Conservation (phyloP, 2,888 invertebrate genomes). For the Mesorhabditis spiculigera region DNA sequence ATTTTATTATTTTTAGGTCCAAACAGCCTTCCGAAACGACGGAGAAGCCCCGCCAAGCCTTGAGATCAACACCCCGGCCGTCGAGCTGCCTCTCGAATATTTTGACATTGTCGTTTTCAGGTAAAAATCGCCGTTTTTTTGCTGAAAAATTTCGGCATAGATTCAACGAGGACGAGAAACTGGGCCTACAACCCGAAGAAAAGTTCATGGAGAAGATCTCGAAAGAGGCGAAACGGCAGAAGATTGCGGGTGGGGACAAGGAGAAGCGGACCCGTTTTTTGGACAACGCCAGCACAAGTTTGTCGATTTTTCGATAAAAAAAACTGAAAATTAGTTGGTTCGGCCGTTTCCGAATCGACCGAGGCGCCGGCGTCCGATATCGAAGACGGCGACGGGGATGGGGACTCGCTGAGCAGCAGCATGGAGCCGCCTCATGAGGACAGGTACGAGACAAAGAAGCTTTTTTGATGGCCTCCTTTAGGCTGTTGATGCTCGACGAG, state of each 20-base stretch:
- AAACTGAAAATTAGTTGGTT: slow-evolving; percentile 15
- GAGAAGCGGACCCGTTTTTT: slow-evolving; percentile 51
- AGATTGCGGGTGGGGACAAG: slow-evolving; percentile 16
- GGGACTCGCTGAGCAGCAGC: slow-evolving; percentile 24
- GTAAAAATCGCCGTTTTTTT: background rate
- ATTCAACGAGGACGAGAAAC: slow-evolving; percentile 6
- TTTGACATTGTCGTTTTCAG: slow-evolving; percentile 22
- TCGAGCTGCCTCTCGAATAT: slow-evolving; percentile 18
- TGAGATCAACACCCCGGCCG: background rate
- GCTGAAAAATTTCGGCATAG: background rate
- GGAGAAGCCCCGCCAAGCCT: background rate
- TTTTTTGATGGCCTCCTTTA: slow-evolving; percentile 7
- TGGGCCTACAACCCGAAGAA: slow-evolving; percentile 58
- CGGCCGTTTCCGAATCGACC: slow-evolving; percentile 26
- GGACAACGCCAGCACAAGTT: slow-evolving; percentile 35
- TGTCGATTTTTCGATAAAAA: slow-evolving; percentile 8
- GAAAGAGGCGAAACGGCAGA: slow-evolving; percentile 28
- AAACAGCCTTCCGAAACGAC: background rate
- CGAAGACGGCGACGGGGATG: slow-evolving; percentile 41
- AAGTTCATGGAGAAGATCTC: slow-evolving; percentile 50
- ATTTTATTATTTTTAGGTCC: slow-evolving; percentile 1
- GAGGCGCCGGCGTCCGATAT: slow-evolving; percentile 34
- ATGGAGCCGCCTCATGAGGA: slow-evolving; percentile 23
- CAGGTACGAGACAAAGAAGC: background rate
- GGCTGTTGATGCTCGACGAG: slow-evolving; percentile 26